Evolutionary conservation across 2,113 vertebrate species (phyloP).

Genomic region (Actenoides lindsayi): DNA sequence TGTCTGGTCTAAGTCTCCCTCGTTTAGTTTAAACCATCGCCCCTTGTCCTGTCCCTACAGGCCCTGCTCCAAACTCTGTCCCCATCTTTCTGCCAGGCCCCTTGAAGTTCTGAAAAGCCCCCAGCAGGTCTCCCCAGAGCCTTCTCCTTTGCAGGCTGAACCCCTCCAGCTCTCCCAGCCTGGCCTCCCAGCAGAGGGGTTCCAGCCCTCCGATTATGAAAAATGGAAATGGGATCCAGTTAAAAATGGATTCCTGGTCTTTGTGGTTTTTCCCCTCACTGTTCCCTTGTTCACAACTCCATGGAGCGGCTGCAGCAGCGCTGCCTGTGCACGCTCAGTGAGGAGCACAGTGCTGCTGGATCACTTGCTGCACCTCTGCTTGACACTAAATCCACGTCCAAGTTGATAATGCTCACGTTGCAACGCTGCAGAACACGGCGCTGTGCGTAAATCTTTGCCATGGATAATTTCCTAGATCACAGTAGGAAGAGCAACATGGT

Average conservation of each 20-base stretch:
- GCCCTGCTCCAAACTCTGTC: no score
- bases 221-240: not conserved
- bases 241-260: not conserved
- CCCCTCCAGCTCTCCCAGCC: not conserved
- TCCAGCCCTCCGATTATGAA: not conserved
- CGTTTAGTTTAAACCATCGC: not conserved
- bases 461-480: constrained; percentile 22
- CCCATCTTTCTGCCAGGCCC: not conserved
- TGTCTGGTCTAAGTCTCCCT: not conserved
- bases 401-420: constrained; percentile 21
- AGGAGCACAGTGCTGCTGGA: constrained; percentile 24
- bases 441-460: not conserved
- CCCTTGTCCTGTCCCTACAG: not conserved
- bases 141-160: not conserved
- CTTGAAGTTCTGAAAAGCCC: not conserved
- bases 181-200: not conserved
- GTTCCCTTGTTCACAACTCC: constrained; percentile 8
- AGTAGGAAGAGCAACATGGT: not conserved
- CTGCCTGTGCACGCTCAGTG: constrained; percentile 49
- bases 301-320: constrained; percentile 21
- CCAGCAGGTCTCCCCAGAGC: not conserved
- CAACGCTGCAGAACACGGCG: not conserved
- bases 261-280: not conserved
- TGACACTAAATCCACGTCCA: not conserved
- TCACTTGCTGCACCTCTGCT: constrained; percentile 36